phyloP scores from a whole-genome alignment of 2,113 vertebrate genomes.

The Typhlomys cinereus region DNA sequence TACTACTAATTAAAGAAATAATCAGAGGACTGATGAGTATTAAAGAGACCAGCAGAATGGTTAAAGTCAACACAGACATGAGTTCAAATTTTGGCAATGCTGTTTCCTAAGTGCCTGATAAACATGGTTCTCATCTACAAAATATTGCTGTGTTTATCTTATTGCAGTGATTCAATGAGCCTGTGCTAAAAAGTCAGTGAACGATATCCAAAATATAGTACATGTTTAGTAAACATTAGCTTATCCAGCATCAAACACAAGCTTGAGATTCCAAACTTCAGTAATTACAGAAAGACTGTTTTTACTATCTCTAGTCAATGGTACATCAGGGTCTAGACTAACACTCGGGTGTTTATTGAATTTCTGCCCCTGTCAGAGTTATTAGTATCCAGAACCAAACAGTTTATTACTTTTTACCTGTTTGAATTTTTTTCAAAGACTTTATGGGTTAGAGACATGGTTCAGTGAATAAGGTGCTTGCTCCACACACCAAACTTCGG shows the following conservation, averaged over 20 bases:
- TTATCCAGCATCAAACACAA: conserved; percentile 1
- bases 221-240: background rate
- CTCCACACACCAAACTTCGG: too few species aligned
- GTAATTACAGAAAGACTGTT: background rate
- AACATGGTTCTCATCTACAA: background rate
- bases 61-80: background rate
- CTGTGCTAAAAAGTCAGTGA: conserved; percentile 3
- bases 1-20: background rate
- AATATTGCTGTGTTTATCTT: background rate
- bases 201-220: background rate
- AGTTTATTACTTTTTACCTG: background rate
- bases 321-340: background rate
- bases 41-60: background rate
- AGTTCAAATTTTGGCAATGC: background rate
- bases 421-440: too few species aligned
- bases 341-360: background rate
- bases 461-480: too few species aligned
- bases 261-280: background rate
- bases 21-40: background rate
- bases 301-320: background rate
- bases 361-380: background rate
- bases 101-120: background rate
- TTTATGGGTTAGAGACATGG: too few species aligned
- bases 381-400: background rate
- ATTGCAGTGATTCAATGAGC: background rate